Conservation (phyloP, 2,888 invertebrate species). For the Ecliptopera silaceata region DNA sequence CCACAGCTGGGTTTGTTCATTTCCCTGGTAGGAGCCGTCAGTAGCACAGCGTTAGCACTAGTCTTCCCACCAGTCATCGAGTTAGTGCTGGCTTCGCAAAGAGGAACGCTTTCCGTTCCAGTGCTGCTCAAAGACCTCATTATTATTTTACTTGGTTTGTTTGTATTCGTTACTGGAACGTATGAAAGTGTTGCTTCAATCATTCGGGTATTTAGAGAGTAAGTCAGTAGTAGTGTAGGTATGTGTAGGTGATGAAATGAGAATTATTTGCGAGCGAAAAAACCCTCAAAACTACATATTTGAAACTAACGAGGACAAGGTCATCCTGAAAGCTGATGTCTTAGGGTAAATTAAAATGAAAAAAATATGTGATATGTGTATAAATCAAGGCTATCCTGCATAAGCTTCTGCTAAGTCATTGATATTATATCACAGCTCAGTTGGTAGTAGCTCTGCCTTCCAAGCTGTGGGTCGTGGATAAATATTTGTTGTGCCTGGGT, state of each 20-base stretch:
- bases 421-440: too few species aligned
- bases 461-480: too few species aligned
- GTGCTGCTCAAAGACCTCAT: conserved; percentile 83
- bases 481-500: too few species aligned
- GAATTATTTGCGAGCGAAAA: neutral
- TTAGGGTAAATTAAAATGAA: too few species aligned
- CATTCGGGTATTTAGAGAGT: conserved; percentile 66
- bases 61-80: conserved; percentile 95
- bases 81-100: conserved; percentile 86
- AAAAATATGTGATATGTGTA: too few species aligned
- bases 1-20: conserved; percentile 94
- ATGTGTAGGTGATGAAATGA: neutral
- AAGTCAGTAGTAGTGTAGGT: neutral
- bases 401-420: too few species aligned
- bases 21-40: conserved; percentile 95
- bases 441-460: too few species aligned
- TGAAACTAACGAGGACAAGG: too few species aligned
- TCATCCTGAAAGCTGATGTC: too few species aligned
- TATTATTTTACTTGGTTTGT: conserved; percentile 86
- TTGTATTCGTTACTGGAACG: conserved; percentile 89
- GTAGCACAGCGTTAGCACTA: conserved; percentile 93
- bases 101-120: conserved; percentile 70
- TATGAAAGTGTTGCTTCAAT: conserved; percentile 88
- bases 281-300: too few species aligned
- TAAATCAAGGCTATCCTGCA: too few species aligned